Base-by-base conservation (phyloP, 2,797 vertebrate species). In the Gymnopithys bicolor region DNA sequence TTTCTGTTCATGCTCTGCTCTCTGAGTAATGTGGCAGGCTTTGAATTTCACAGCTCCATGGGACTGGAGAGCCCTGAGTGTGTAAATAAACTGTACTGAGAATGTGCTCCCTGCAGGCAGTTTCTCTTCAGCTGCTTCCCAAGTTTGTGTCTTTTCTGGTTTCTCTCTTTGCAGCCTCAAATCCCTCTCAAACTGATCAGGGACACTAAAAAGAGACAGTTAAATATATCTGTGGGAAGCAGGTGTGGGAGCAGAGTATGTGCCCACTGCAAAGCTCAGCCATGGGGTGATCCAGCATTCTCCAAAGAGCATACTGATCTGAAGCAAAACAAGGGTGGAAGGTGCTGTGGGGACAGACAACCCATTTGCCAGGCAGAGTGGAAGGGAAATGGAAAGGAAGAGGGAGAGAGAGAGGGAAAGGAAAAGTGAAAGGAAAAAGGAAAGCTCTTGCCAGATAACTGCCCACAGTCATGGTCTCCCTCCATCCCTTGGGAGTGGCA, bases 1-100 rank as follows among this genome's bases (percentile, higher is more conserved):
- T 68, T 55, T 86, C 85, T 84, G 79, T 60, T 86, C 35, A 2
- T 32, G 77, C 66, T 81, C 76, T 4, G 79, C 68, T 94, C 49
- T 63, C 51, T 5, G 12, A 35, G 69, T 7, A 41, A 48, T 10
- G 6, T 11, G 2, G 80, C 8, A 0, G 32, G 89, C 92, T 95
- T 82, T 87, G 95, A 58, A 55, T 94, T 55, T 73, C 45, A 5
- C 80, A 82, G 93, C 76, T 94, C 90, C 16, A 5, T 32, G 76
- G 66, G 87, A 66, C 82, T 93, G 89, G 64, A 93, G 95, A 84
- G 93, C 94, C 85, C 91, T 93, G 5, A 81, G 91, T 9, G 87
- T 25, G 87, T 90, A 76, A 94, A 94, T 66, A 69, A 73, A 14
- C 80, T 23, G 82, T 48, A 4, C 75, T 10, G 35, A 52, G 86